A percentile compares a stretch with the other conserved stretches of the same genome.
Conservation (phyloP, 64 coral and sea anemone genomes). For the Actinia equina region DNA sequence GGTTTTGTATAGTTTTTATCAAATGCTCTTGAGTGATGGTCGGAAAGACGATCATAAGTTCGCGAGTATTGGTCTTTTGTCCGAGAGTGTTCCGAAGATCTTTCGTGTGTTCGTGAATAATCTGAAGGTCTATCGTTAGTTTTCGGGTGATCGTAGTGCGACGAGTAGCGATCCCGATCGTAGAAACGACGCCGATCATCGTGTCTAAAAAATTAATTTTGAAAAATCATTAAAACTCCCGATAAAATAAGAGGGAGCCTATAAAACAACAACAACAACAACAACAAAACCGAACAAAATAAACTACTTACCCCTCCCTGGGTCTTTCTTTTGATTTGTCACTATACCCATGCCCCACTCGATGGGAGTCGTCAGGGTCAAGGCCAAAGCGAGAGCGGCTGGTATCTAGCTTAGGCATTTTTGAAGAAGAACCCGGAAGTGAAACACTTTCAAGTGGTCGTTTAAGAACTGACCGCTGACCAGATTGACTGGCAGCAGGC, state of each 20-base stretch:
- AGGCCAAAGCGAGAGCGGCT: constrained; percentile 30
- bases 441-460: constrained; percentile 22
- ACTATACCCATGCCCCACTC: constrained; percentile 32
- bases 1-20: constrained; percentile 50
- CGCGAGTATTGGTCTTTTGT: constrained; percentile 66
- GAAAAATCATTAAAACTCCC: not conserved
- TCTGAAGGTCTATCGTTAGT: constrained; percentile 24
- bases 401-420: constrained; percentile 54
- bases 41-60: constrained; percentile 64
- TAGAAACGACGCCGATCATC: constrained; percentile 48
- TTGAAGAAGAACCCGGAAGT: constrained; percentile 34
- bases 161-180: constrained; percentile 26
- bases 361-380: constrained; percentile 42
- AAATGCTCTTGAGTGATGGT: constrained; percentile 68
- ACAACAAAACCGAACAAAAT: not conserved
- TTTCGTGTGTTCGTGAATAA: constrained; percentile 56
- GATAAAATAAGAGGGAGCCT: not conserved
- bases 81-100: constrained; percentile 77
- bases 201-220: constrained; percentile 9
- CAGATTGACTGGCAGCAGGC: not conserved
- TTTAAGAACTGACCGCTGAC: constrained; percentile 49
- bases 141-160: constrained; percentile 32
- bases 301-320: constrained; percentile 54
- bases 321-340: constrained; percentile 65
- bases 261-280: not conserved